Base-by-base conservation (phyloP, 2,888 invertebrate species). In the Athalia cordata region DNA sequence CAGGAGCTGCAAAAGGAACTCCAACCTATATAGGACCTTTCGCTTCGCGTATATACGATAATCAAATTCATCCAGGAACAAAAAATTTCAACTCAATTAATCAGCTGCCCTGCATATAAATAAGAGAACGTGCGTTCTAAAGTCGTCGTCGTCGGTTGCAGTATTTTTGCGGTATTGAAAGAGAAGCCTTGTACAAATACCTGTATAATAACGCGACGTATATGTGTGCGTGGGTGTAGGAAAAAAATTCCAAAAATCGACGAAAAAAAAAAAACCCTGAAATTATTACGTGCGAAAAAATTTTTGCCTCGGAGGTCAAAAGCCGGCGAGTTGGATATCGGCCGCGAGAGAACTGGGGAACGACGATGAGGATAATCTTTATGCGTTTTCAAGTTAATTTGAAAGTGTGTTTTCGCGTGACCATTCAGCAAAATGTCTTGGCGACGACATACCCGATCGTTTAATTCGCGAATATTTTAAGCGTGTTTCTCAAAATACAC, bases 391-490 rank as follows among this genome's bases (percentile, higher is more conserved):
- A 5, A 6, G 7, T 47, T 11, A 55, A 55, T 55, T 55, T 55
- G 57, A 57, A 72, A 72, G 72, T 72, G 72, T 59, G 13, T 13
- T 72, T 59, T 47, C 72, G 47, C 72, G 72, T 82, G 83, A 85
- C 87, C 86, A 89, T 88, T 87, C 89, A 87, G 87, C 85, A 86
- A 80, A 64, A 79, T 80, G 84, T 84, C 83, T 77, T 29, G 29
- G 77, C 81, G 81, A 81, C 83, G 85, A 85, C 85, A 83, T 83
- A 81, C 81, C 82, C 77, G 80, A 82, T 86, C 83, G 85, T 85
- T 87, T 87, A 87, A 88, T 88, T 88, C 87, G 86, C 86, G 83
- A 83, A 84, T 85, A 86, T 85, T 84, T 85, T 83, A 83, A 81
- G 78, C 81, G 80, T 82, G 81, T 82, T 80, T 85, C 86, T 84